phyloP scores from a whole-genome alignment of 2,797 vertebrate species.

The Characodon lateralis region DNA sequence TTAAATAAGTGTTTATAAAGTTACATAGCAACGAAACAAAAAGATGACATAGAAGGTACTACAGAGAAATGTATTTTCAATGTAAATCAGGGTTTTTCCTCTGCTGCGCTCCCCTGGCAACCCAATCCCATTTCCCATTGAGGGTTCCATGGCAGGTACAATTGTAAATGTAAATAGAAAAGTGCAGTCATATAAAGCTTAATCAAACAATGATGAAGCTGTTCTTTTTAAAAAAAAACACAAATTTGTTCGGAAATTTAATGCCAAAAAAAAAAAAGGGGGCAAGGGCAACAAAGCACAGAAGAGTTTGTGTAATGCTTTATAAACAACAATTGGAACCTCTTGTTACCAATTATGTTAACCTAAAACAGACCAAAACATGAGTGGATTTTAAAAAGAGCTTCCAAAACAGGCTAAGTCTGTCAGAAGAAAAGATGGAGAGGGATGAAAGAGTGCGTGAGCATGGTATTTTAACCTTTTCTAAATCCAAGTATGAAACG shows the following conservation, averaged over 20 bases:
- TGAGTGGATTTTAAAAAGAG: constrained; percentile 1
- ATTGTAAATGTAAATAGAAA: not conserved
- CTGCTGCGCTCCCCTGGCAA: not conserved
- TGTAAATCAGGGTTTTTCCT: constrained; percentile 6
- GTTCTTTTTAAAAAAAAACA: not conserved
- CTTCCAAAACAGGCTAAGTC: not conserved
- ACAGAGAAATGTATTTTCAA: not conserved
- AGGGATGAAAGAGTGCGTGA: not conserved
- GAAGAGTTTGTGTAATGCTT: constrained; percentile 6
- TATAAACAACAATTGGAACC: constrained; percentile 1
- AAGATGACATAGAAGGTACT: not conserved
- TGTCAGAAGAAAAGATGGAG: not conserved
- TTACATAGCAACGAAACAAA: constrained; percentile 5
- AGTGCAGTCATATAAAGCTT: not conserved
- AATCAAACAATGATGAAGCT: not conserved
- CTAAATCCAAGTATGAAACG: not conserved
- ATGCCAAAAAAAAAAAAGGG: not conserved
- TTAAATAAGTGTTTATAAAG: constrained; percentile 19
- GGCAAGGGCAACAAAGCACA: not conserved
- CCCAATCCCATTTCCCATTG: not conserved
- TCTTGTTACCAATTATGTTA: not conserved
- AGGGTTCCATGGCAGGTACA: not conserved
- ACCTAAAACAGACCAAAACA: not conserved
- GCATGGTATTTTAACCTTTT: not conserved
- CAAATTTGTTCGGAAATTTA: not conserved